Base-by-base conservation (phyloP, 2,797 vertebrate species). In the Sebastes ruberrimus region DNA sequence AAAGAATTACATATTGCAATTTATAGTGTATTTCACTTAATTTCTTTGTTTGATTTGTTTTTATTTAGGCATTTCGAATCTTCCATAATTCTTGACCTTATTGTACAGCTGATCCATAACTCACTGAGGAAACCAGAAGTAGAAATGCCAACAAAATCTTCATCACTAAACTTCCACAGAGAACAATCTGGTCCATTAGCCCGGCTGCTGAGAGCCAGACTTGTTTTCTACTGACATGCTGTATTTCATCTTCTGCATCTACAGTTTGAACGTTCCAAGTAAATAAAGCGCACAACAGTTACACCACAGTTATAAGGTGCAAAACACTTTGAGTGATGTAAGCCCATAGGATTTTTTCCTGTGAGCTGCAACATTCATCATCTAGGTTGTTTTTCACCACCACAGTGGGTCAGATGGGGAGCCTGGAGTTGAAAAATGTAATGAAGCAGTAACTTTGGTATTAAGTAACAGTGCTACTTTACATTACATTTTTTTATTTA, bases 121-220 rank as follows among this genome's bases (percentile, higher is more conserved):
- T 68, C 25, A 42, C 23, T 20, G 60, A 33, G 56, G 22, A 35
- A 57, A 61, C 10, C n/a, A 65, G 46, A 71, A 46, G 66, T 25
- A 25, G 64, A 64, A 7, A 67, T 73, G 10, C 20, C 20, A 10
- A 32, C 66, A 74, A 59, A 67, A 64, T 68, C 62, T 62, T 28
- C 23, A 53, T 66, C 70, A 66, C 66, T 42, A 60, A 70, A 61
- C 38, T 46, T 85, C 53, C 53, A 42, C 59, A 56, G 57, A 55
- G 52, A 42, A 32, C 55, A 81, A 23, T 38, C 57, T 73, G 66
- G 16, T 64, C 52, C 52, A 62, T 8, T 46, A 28, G 13, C 23
- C 68, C 27, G 76, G 28, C 46, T 61, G 18, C 62, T 20, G 35
- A 57, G n/a, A 81, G 46, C 13, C 62, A 66, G 20, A n/a, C 28